Evolutionary conservation across 2,797 vertebrate genomes (phyloP).

Genomic region (Alca torda): DNA sequence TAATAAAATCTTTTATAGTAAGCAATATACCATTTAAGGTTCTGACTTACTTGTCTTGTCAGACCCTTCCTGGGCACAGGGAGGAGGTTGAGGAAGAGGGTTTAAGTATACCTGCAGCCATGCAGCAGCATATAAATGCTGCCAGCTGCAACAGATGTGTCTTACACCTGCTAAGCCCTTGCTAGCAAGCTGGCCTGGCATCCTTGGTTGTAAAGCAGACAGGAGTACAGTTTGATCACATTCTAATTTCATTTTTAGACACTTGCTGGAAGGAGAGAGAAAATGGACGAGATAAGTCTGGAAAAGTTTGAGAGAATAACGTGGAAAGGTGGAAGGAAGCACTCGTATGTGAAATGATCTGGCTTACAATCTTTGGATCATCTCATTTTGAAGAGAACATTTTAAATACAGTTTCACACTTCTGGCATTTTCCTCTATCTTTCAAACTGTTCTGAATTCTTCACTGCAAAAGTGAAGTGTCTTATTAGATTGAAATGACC

Average conservation of each 20-base stretch:
- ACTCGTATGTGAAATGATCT: neutral
- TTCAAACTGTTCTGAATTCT: slow-evolving; percentile 16
- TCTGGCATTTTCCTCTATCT: neutral
- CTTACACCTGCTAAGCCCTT: neutral
- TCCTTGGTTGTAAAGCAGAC: neutral
- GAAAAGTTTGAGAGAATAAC: neutral
- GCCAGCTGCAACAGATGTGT: slow-evolving; percentile 34
- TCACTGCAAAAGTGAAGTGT: neutral
- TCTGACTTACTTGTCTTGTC: neutral
- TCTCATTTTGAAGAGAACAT: neutral
- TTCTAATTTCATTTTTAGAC: neutral
- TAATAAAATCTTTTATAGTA: neutral
- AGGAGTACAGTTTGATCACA: neutral
- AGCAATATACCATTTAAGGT: neutral
- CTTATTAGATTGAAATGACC: neutral
- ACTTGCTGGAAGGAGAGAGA: neutral
- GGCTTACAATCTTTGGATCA: neutral
- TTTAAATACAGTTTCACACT: neutral
- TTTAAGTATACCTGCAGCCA: neutral
- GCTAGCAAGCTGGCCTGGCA: neutral
- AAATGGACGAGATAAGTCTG: neutral
- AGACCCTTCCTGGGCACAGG: neutral
- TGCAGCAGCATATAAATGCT: neutral
- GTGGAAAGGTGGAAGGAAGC: neutral
- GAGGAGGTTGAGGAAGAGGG: neutral